A percentile compares a stretch with the other conserved stretches of the same genome.
These are phyloP conservation scores for Dynastes hyllus DNA, from an alignment of 2,888 invertebrate species.

Conservation along the genomic window DNA sequence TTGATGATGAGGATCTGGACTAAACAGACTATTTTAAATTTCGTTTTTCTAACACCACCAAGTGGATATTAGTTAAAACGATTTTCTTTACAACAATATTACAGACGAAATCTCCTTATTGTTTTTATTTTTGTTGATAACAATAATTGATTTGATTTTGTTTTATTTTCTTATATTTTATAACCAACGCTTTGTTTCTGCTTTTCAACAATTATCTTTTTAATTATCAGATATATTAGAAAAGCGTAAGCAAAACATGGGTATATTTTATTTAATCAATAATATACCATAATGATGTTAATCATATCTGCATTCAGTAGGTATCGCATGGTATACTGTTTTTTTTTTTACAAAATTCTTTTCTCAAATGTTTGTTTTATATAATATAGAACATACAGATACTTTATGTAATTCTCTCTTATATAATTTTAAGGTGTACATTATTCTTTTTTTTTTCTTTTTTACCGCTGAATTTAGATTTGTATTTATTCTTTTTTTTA, in stretches of 20 bases:
- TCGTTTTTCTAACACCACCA: constrained; percentile 25
- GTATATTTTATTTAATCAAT: not conserved
- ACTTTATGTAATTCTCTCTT: constrained; percentile 1
- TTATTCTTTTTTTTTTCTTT: constrained; percentile 19
- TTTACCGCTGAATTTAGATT: constrained; percentile 15
- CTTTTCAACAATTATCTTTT: not conserved
- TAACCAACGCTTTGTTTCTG: not conserved
- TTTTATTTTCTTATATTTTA: constrained; percentile 8
- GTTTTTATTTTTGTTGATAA: constrained; percentile 28
- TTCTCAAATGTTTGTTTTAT: constrained; percentile 11
- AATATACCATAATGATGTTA: not conserved
- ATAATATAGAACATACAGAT: not conserved
- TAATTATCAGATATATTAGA: not conserved
- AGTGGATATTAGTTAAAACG: constrained; percentile 25
- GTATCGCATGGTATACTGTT: too few relatives aligned
- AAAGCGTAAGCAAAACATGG: not conserved
- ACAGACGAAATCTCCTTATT: constrained; percentile 34
- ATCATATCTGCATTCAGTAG: too few relatives aligned
- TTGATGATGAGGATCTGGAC: constrained; percentile 67
- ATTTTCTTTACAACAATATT: too few relatives aligned
- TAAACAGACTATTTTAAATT: constrained; percentile 1
- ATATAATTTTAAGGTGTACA: constrained; percentile 29
- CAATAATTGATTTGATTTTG: constrained; percentile 45
- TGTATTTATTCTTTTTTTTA: constrained; percentile 33
- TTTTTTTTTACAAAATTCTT: constrained; percentile 2